Percentiles rank a stretch among this genome's conserved stretches.
These are phyloP conservation scores for Danaus melanippus DNA, from an alignment of 1,140 invertebrate species.

Conservation along the genomic window DNA sequence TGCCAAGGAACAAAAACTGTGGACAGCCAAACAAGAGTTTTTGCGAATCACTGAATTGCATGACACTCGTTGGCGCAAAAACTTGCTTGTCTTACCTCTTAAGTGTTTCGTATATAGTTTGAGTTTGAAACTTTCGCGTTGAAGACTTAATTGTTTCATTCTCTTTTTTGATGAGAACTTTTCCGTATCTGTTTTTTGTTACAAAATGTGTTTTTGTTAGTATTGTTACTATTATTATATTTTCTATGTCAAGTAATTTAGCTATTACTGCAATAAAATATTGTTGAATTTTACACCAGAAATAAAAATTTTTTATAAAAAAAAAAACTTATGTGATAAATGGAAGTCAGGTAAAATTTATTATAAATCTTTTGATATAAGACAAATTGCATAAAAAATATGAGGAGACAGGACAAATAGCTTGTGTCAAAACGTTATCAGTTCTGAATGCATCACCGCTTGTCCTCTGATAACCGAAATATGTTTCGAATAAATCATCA, in stretches of 20 bases:
- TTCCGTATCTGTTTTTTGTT: constrained; percentile 6
- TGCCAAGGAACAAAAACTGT: constrained; percentile 16
- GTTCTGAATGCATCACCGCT: constrained; percentile 35
- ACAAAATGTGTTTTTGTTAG: not conserved
- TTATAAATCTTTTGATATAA: constrained; percentile 19
- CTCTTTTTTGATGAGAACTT: constrained; percentile 14
- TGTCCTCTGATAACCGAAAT: not conserved
- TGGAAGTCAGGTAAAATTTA: too few relatives aligned
- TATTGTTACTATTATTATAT: too few relatives aligned
- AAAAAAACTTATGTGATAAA: too few relatives aligned
- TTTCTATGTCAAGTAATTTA: too few relatives aligned
- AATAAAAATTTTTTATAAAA: too few relatives aligned
- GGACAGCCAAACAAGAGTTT: constrained; percentile 17
- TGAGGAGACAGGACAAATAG: constrained; percentile 43
- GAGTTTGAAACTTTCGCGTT: constrained; percentile 41
- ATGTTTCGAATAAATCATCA: too few relatives aligned
- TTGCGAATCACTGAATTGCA: constrained; percentile 15
- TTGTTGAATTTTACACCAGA: too few relatives aligned
- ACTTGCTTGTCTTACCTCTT: constrained; percentile 26
- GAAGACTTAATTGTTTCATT: constrained; percentile 50
- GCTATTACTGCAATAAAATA: too few relatives aligned
- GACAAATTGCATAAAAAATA: constrained; percentile 43
- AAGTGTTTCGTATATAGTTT: constrained; percentile 55
- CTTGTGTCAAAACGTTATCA: constrained; percentile 37
- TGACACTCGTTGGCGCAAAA: constrained; percentile 5